Percentiles rank a stretch among this genome's conserved stretches.
Evolutionary conservation across 2,113 vertebrate species (phyloP).

Genomic region (Anoplopoma fimbria): DNA sequence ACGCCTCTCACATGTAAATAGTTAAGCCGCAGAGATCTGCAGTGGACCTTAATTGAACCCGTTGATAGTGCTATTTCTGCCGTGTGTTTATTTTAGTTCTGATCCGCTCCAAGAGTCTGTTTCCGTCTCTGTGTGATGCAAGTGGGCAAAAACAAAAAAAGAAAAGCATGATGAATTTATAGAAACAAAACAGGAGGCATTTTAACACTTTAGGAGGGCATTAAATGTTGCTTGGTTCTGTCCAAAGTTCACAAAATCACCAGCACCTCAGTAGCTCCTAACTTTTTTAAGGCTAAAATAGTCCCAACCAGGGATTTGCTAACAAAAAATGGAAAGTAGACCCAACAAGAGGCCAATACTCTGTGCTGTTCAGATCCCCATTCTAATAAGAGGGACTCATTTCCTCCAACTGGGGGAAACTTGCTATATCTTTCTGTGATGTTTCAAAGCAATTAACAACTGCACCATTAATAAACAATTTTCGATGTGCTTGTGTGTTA

Average conservation of each 20-base stretch:
- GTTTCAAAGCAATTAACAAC: slow-evolving; percentile 2
- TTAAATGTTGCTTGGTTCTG: neutral
- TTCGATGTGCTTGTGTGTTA: slow-evolving; percentile 21
- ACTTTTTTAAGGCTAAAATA: neutral
- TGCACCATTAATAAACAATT: neutral
- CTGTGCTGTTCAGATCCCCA: neutral
- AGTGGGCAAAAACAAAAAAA: neutral
- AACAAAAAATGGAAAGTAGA: neutral
- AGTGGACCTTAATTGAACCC: slow-evolving; percentile 20
- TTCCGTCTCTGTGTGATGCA: neutral
- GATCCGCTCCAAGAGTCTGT: neutral
- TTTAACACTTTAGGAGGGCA: neutral
- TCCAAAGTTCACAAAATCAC: neutral
- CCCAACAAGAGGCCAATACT: neutral
- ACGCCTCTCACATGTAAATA: slow-evolving; percentile 40
- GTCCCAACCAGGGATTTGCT: too few relatives aligned
- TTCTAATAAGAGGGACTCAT: slow-evolving; percentile 16
- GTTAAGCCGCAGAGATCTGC: slow-evolving; percentile 44
- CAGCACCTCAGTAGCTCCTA: neutral
- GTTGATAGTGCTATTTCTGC: slow-evolving; percentile 18
- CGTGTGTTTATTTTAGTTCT: neutral
- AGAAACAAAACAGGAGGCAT: neutral
- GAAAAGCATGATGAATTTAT: neutral
- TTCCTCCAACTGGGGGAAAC: neutral
- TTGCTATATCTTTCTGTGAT: neutral